phyloP scores from a whole-genome alignment of 2,113 vertebrate species.

The Chitala chitala region DNA sequence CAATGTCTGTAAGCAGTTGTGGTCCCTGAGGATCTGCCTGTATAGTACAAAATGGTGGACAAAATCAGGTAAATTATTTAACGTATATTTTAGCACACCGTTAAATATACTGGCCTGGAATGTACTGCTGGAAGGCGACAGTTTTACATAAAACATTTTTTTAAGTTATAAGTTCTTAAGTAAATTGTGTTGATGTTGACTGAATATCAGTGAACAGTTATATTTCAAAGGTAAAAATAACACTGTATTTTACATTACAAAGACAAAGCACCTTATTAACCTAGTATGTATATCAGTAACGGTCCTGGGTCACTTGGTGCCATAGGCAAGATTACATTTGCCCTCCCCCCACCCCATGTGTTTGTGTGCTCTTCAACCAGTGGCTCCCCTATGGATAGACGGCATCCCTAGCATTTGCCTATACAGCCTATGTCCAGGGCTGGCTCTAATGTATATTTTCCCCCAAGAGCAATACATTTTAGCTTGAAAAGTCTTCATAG shows the following conservation, averaged over 20 bases:
- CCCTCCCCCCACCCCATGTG: too few relatives aligned
- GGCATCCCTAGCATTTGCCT: too few relatives aligned
- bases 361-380: too few relatives aligned
- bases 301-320: neutral
- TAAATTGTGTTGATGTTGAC: neutral
- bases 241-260: slow-evolving; percentile 4
- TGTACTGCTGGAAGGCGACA: neutral
- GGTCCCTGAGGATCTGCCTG: slow-evolving; percentile 89
- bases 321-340: too few relatives aligned
- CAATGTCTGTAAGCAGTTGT: slow-evolving; percentile 93
- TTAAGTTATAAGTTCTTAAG: neutral
- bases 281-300: neutral
- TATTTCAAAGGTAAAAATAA: neutral
- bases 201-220: neutral
- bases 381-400: too few relatives aligned
- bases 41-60: neutral
- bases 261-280: neutral
- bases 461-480: neutral
- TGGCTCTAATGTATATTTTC: too few relatives aligned
- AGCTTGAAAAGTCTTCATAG: neutral
- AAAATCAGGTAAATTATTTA: too few relatives aligned
- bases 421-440: too few relatives aligned
- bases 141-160: neutral
- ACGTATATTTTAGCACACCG: too few relatives aligned
- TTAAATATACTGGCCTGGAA: neutral